Evolutionary conservation across 2,113 vertebrate genomes (phyloP).

Genomic region (Notarius lentiginosus): DNA sequence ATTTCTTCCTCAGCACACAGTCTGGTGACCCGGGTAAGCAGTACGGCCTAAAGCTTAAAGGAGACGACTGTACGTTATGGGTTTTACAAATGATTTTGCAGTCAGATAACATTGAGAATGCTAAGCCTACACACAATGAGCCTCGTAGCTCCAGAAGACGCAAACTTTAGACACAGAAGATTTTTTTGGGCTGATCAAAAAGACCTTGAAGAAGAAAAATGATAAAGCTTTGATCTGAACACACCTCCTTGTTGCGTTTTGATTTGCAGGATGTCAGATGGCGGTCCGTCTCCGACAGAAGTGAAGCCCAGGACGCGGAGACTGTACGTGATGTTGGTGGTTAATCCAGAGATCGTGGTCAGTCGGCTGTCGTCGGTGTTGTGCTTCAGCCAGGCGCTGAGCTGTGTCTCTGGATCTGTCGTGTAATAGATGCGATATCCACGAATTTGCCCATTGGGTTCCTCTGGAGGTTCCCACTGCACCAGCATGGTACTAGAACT

Average conservation of each 20-base stretch:
- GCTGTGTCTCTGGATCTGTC: slow-evolving; percentile 71
- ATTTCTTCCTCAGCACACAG: background rate
- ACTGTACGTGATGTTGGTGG: slow-evolving; percentile 87
- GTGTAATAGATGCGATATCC: slow-evolving; percentile 93
- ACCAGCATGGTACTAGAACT: slow-evolving; percentile 93
- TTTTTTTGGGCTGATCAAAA: background rate
- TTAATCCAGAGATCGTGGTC: slow-evolving; percentile 87
- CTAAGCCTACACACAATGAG: background rate
- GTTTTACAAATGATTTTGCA: background rate
- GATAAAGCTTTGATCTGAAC: slow-evolving; percentile 48
- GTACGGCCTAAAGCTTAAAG: background rate
- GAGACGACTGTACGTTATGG: background rate
- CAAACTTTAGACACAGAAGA: background rate
- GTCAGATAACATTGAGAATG: background rate
- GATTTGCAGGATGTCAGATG: slow-evolving; percentile 89
- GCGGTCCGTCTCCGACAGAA: slow-evolving; percentile 89
- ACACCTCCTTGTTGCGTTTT: slow-evolving; percentile 94
- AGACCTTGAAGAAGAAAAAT: background rate
- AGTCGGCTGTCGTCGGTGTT: slow-evolving; percentile 86
- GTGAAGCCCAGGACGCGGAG: slow-evolving; percentile 91
- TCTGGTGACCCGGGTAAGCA: background rate
- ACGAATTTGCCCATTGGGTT: slow-evolving; percentile 89
- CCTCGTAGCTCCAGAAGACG: background rate
- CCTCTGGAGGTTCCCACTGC: slow-evolving; percentile 93
- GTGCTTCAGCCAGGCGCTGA: slow-evolving; percentile 89